A percentile compares a stretch with the other conserved stretches of the same genome.
phyloP scores from a whole-genome alignment of 2,113 vertebrate genomes.

The Scopus umbretta region DNA sequence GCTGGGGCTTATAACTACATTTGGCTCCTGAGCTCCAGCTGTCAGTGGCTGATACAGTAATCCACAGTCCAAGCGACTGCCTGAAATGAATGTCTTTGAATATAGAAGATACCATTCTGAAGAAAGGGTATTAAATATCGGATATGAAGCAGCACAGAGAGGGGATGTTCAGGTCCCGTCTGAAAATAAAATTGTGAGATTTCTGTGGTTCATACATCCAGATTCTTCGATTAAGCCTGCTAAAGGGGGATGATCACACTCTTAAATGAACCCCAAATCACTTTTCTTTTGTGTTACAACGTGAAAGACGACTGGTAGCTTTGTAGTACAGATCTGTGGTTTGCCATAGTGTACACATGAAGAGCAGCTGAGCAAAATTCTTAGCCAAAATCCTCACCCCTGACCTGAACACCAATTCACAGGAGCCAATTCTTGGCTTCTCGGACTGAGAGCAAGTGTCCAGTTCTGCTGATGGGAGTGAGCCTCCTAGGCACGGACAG shows the following conservation, averaged over 20 bases:
- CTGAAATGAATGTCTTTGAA: not conserved
- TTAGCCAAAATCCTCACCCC: not conserved
- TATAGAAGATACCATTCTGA: not conserved
- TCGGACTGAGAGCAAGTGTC: not conserved
- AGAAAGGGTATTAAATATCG: fast-evolving
- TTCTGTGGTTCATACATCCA: not conserved
- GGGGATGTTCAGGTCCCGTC: not conserved
- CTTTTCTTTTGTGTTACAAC: not conserved
- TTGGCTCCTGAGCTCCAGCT: not conserved
- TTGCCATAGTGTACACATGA: not conserved
- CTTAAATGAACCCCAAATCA: not conserved
- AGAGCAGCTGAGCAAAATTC: not conserved
- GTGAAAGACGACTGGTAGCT: not conserved
- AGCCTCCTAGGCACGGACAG: not conserved
- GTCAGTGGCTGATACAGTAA: not conserved
- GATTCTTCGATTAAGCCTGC: not conserved
- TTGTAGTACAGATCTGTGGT: not conserved
- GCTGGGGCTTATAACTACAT: constrained; percentile 11
- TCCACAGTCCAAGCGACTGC: not conserved
- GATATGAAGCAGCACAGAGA: not conserved
- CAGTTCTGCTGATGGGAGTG: not conserved
- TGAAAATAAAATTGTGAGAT: not conserved
- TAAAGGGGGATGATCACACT: not conserved
- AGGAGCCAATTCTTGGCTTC: not conserved
- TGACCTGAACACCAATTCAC: not conserved